Evolutionary conservation across 1,140 invertebrate genomes (phyloP), one percentile per base, ranked within the genome.

Genomic region (Leptinotarsa lineolata): DNA sequence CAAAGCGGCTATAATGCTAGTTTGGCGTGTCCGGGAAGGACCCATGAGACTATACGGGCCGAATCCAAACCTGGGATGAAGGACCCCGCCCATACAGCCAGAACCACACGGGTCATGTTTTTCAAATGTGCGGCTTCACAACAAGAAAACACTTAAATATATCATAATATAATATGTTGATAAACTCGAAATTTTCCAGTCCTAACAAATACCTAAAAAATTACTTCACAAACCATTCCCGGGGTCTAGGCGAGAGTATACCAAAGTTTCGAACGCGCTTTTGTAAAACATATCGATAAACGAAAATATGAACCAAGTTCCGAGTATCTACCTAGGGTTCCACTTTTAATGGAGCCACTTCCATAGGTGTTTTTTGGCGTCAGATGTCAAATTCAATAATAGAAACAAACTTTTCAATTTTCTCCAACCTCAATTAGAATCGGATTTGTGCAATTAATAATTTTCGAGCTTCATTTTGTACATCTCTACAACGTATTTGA

Each of bases 91-190:
- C 46, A 66, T 70, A 75, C 73, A 77, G 80, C 79, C 79, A 69
- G 63, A 81, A 80, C 70, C 74, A 72, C 73, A 75, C 69, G 45
- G 68, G 68, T 73, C 73, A 72, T 68, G 30, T 65, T 65, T 70
- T 67, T 65, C 71, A 48, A 73, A 75, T 74, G 78, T 73, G 80
- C 78, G 76, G 78, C 74, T 77, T 79, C 77, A 82, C 81, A 82
- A 82, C 81, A 82, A 80, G 78, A 76, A 82, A 80, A 82, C 80
- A 82, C 77, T 81, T 76, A 82, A 78, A 76, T 77, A 76, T 80
- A 77, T 74, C 74, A 72, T 76, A 74, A 76, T 78, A 79, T 75
- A 76, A 77, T 77, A 74, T 76, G 75, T 74, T 73, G 73, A 76
- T 79, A 80, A 79, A 80, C 76, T 80, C 76, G 79, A 68, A 71